Evolutionary conservation across 2,797 vertebrate species (phyloP), one percentile per base, ranked within the genome.

Genomic region (Glossophaga mutica): DNA sequence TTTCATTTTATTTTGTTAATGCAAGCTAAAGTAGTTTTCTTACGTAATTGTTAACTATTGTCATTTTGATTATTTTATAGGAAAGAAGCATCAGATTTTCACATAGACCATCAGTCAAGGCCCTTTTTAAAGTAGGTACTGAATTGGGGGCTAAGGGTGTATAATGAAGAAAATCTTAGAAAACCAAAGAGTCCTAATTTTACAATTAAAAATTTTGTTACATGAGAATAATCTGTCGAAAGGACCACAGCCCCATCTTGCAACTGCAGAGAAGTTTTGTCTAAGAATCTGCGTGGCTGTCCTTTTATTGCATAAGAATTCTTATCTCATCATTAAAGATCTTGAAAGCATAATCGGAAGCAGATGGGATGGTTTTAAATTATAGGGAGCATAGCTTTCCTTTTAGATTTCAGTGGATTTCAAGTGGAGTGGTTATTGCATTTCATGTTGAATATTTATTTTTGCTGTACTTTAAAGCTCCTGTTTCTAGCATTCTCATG

Each of bases 11-110:
- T 88, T 91, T 87, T 89, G 55, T 88, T 92, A 77, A 82, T 42
- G 2, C 67, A 76, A 86, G 5, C 24, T 90, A 55, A 89, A 95
- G 42, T 62, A 93, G 46, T 81, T 89, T 95, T 62, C 50, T 59
- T 68, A 82, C 0, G 32, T 73, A 68, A 65, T 91, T 89, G 4
- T 37, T 94, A 92, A 93, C 39, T 81, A 1, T 73, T 95, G 48
- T 91, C n/a, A 44, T 94, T 95, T 90, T 93, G 46, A 29, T 96
- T 74, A 79, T 97, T 98, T 98, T 98, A 87, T 98, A 99, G 99
- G 98, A 99, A 98, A 98, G 99, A 99, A 98, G 99, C 99, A 82
- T 97, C 98, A 70, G 99, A 99, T 98, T 99, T 99, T 98, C 99
- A 99, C 24, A 90, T 96, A 94, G 99, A 99, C 93, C 99, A 99